Evolutionary conservation across 2,797 vertebrate genomes (phyloP), one percentile per base, ranked within the genome.

Genomic region (Helicolenus hilgendorfi): DNA sequence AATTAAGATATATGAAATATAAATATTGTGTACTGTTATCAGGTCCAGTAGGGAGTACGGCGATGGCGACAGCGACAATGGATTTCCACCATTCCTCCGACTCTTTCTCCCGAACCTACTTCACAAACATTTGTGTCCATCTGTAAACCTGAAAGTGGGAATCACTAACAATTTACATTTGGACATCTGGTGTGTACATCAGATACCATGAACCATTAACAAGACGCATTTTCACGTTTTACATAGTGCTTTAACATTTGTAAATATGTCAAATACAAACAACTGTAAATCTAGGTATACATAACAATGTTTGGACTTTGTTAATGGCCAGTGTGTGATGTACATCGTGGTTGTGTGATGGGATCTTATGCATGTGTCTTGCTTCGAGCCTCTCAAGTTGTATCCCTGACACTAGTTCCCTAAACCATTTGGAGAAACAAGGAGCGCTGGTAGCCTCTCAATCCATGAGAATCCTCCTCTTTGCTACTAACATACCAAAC

Each of bases 131-230:
- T 55, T 65, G 31, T 67, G 59, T 71, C 53, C 35, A 69, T 81
- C 45, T 81, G 71, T 73, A 59, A 83, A 65, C 24, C 33, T 76
- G 9, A 76, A 69, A 36, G 38, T 55, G 24, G 45, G 36, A 85
- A 63, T 72, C 14, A 75, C 64, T 60, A 79, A 86, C 74, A 84
- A 70, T 89, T 87, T 88, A 79, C 56, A 80, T 72, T 63, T 79
- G 11, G 29, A 59, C 70, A 83, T 72, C 79, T 76, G 79, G 38
- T 76, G 53, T 74, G 24, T 60, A 67, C 24, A 67, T 56, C 31
- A 35, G 7, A 73, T n/a, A 64, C 15, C 13, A 35, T 27, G 18
- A 81, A 29, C 11, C 24, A 56, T 67, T 49, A 56, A 60, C 38
- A 41, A 59, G 55, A 72, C 1, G 8, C 11, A 49, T 15, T 72